These are phyloP conservation scores for Ellobius talpinus DNA, from an alignment of 2,113 vertebrate genomes.

Conservation along the genomic window DNA sequence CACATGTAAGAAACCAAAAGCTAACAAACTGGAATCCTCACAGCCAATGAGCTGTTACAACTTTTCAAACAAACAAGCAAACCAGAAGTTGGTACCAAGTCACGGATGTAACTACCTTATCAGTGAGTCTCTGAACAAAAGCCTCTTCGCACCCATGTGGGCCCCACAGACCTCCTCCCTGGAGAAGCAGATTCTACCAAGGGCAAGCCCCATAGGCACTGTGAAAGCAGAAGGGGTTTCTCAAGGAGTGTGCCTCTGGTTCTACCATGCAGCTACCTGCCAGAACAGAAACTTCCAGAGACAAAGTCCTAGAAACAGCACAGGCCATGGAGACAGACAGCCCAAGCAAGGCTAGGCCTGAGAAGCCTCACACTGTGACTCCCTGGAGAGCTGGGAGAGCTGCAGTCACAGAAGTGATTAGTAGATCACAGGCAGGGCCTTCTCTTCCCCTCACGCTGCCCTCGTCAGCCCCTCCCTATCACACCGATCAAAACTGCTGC, in stretches of 20 bases:
- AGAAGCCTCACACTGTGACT: not conserved
- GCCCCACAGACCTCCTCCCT: not conserved
- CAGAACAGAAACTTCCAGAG: conserved; percentile 38
- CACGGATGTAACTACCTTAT: not conserved
- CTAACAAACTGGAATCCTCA: not conserved
- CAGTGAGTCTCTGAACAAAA: not conserved
- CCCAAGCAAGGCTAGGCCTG: not conserved
- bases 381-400: not conserved
- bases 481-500: not conserved
- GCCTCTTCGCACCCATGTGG: accelerated
- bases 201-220: not conserved
- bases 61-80: conserved; percentile 57
- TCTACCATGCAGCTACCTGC: conserved; percentile 20
- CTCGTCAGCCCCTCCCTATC: not conserved
- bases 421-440: not conserved
- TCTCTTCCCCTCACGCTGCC: not conserved
- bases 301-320: not conserved
- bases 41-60: not conserved
- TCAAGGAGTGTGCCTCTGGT: not conserved
- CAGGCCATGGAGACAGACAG: not conserved
- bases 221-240: not conserved
- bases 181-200: not conserved
- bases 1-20: conserved; percentile 25
- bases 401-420: not conserved
- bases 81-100: conserved; percentile 27